These are phyloP conservation scores for Cydia amplana DNA, from an alignment of 1,140 invertebrate genomes.

Conservation along the genomic window DNA sequence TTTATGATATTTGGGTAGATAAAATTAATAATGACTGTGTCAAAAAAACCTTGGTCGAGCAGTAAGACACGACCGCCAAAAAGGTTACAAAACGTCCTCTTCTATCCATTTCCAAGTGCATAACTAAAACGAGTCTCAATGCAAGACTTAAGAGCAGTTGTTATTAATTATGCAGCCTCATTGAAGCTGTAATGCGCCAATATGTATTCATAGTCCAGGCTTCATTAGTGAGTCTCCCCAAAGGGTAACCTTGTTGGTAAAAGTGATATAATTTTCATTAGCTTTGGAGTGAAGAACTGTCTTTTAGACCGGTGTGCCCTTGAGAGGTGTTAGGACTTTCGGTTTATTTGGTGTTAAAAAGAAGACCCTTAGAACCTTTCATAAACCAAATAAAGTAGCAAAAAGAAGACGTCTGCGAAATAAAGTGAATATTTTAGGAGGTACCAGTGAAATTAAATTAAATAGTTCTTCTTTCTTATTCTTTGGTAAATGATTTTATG, in stretches of 20 bases:
- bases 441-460: not conserved
- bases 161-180: constrained; percentile 67
- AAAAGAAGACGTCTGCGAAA: not conserved
- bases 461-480: not conserved
- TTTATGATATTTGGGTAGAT: no score
- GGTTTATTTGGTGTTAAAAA: not conserved
- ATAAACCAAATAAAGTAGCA: no score
- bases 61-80: not conserved
- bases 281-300: constrained; percentile 2
- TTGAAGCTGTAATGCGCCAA: constrained; percentile 63
- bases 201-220: constrained; percentile 67
- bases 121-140: constrained; percentile 30
- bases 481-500: not conserved
- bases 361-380: no score
- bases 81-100: not conserved
- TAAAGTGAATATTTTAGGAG: not conserved
- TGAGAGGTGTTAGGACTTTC: not conserved
- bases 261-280: constrained; percentile 54
- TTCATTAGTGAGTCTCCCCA: constrained; percentile 64
- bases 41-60: not conserved
- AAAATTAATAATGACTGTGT: not conserved
- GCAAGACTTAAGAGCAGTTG: constrained; percentile 46
- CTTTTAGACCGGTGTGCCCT: not conserved
- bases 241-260: constrained; percentile 42
- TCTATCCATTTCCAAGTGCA: constrained; percentile 3